phyloP scores from a whole-genome alignment of 2,888 invertebrate genomes.

The Hedya salicella region DNA sequence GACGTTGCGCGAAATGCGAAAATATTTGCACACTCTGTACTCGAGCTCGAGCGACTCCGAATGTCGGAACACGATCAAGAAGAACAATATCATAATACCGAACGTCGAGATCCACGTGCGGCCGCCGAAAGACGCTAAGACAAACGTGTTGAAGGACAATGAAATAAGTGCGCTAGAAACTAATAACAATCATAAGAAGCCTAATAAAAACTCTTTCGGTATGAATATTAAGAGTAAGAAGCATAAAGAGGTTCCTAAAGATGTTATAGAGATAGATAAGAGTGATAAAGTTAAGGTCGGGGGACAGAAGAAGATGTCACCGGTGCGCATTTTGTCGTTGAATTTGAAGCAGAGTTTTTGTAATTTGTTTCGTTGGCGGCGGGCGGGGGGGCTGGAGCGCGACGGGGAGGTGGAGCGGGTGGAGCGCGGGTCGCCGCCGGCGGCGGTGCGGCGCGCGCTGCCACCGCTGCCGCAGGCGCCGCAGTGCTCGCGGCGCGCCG shows the following conservation, averaged over 20 bases:
- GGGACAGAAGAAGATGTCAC: slow-evolving; percentile 86
- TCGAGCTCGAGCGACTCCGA: slow-evolving; percentile 90
- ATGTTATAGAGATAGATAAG: slow-evolving; percentile 71
- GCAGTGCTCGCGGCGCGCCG: slow-evolving; percentile 60
- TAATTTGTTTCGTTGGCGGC: slow-evolving; percentile 91
- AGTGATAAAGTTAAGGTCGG: slow-evolving; percentile 73
- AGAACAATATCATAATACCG: slow-evolving; percentile 77
- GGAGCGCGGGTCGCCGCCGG: slow-evolving; percentile 67
- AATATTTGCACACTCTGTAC: slow-evolving; percentile 92
- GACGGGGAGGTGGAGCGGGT: slow-evolving; percentile 64
- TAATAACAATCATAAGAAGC: slow-evolving; percentile 78
- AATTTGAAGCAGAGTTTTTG: slow-evolving; percentile 94
- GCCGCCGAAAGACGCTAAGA: slow-evolving; percentile 62
- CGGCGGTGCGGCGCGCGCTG: slow-evolving; percentile 72
- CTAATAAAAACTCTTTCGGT: slow-evolving; percentile 83
- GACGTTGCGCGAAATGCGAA: slow-evolving; percentile 93
- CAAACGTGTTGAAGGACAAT: slow-evolving; percentile 69
- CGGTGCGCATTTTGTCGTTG: slow-evolving; percentile 87
- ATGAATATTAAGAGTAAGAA: slow-evolving; percentile 87
- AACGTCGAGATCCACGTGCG: slow-evolving; percentile 72
- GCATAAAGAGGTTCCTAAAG: slow-evolving; percentile 75
- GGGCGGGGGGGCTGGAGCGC: slow-evolving; percentile 54
- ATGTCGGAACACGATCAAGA: slow-evolving; percentile 75
- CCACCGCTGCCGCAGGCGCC: slow-evolving; percentile 76
- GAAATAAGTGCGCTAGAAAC: slow-evolving; percentile 69